Percentiles rank a stretch among this genome's conserved stretches.
These are phyloP conservation scores for Oceanodroma tethys DNA, from an alignment of 2,113 vertebrate species.

Conservation along the genomic window DNA sequence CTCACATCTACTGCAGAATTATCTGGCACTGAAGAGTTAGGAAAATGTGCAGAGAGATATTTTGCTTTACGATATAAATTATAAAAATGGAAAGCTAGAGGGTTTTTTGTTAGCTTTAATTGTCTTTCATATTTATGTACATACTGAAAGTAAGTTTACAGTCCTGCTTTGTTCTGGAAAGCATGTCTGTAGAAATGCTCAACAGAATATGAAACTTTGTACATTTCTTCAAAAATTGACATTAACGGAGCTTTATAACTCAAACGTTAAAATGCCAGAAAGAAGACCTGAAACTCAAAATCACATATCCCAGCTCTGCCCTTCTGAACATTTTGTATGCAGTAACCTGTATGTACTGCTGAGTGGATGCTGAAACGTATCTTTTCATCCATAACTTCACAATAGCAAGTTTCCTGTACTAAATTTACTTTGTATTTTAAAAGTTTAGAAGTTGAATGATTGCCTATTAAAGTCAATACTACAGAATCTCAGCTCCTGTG, in stretches of 20 bases:
- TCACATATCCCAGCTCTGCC: not conserved
- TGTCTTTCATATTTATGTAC: not conserved
- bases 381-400: slow-evolving; percentile 19
- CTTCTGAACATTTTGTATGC: not conserved
- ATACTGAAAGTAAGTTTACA: not conserved
- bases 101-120: not conserved
- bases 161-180: not conserved
- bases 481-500: not conserved
- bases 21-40: not conserved
- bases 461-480: not conserved
- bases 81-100: not conserved
- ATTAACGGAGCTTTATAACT: not conserved
- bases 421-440: not conserved
- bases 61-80: not conserved
- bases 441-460: slow-evolving; percentile 1
- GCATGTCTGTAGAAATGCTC: not conserved
- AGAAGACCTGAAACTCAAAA: slow-evolving; percentile 43
- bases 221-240: not conserved
- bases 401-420: not conserved
- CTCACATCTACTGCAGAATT: not conserved
- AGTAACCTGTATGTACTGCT: not conserved
- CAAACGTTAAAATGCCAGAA: slow-evolving; percentile 45
- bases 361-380: slow-evolving; percentile 20
- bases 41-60: not conserved
- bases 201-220: not conserved